phyloP scores from a whole-genome alignment of 2,888 invertebrate species.

The Cheilosia scutellata region DNA sequence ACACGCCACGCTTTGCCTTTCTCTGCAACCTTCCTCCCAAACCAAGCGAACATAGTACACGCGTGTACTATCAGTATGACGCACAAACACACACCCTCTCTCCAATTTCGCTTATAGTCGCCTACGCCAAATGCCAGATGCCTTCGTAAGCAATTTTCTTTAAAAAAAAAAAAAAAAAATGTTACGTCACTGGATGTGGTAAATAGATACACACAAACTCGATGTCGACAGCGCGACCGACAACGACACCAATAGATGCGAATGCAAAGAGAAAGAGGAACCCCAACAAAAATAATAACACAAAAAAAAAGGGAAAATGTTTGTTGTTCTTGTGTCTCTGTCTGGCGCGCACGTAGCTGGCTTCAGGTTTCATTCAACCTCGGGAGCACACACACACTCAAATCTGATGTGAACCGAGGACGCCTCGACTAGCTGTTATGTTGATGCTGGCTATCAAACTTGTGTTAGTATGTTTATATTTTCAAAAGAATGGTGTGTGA shows the following conservation, averaged over 20 bases:
- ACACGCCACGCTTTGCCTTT: constrained; percentile 31
- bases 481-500: neutral
- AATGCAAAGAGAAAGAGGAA: constrained; percentile 58
- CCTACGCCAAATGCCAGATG: constrained; percentile 50
- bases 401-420: constrained; percentile 1
- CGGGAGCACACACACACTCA: constrained; percentile 25
- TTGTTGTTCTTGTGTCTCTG: constrained; percentile 71
- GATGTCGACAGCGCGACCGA: constrained; percentile 15
- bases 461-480: constrained; percentile 15
- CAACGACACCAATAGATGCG: constrained; percentile 50
- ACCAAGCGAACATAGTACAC: constrained; percentile 37
- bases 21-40: neutral
- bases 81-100: constrained; percentile 60
- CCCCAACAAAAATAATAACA: constrained; percentile 74
- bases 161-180: constrained; percentile 21
- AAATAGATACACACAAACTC: constrained; percentile 40
- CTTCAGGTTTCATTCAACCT: constrained; percentile 71
- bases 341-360: constrained; percentile 40
- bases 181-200: constrained; percentile 73
- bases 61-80: constrained; percentile 72
- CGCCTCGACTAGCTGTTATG: constrained; percentile 37
- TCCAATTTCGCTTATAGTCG: constrained; percentile 43
- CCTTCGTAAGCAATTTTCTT: constrained; percentile 67
- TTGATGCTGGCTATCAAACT: constrained; percentile 23
- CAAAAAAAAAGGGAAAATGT: constrained; percentile 63